phyloP scores from a whole-genome alignment of 2,797 vertebrate genomes.

The Sarcophilus harrisii region DNA sequence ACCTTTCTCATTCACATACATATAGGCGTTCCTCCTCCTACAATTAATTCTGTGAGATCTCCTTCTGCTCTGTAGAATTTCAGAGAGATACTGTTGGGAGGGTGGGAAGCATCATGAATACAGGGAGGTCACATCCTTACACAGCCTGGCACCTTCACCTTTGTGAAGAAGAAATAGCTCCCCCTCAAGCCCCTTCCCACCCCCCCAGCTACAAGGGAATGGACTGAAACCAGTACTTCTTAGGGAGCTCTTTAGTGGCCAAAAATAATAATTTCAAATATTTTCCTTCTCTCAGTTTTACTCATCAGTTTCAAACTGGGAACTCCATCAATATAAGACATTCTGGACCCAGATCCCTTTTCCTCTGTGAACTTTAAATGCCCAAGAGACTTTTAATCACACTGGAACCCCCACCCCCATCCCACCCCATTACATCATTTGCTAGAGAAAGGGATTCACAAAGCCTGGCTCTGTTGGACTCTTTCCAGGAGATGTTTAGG shows the following conservation, averaged over 20 bases:
- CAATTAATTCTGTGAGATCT: neutral
- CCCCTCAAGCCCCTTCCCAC: neutral
- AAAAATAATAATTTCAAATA: constrained; percentile 41
- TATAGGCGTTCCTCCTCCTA: neutral
- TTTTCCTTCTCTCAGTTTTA: constrained; percentile 1
- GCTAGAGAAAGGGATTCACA: neutral
- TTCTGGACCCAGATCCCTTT: constrained; percentile 26
- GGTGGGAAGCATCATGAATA: neutral
- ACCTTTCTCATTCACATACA: neutral
- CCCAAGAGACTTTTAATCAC: neutral
- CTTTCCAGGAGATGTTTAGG: neutral
- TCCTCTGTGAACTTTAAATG: neutral
- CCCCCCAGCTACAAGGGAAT: neutral
- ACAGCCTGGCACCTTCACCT: neutral
- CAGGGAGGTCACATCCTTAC: neutral
- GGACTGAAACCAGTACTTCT: neutral
- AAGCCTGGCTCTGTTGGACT: neutral
- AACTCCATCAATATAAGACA: neutral
- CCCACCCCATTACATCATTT: neutral
- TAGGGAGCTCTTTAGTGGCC: neutral
- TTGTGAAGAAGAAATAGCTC: neutral
- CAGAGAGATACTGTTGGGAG: neutral
- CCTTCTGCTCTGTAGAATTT: neutral
- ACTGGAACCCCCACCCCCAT: neutral
- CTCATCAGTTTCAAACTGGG: constrained; percentile 21